phyloP scores from a whole-genome alignment of 2,113 vertebrate species.

The Mesitornis unicolor region DNA sequence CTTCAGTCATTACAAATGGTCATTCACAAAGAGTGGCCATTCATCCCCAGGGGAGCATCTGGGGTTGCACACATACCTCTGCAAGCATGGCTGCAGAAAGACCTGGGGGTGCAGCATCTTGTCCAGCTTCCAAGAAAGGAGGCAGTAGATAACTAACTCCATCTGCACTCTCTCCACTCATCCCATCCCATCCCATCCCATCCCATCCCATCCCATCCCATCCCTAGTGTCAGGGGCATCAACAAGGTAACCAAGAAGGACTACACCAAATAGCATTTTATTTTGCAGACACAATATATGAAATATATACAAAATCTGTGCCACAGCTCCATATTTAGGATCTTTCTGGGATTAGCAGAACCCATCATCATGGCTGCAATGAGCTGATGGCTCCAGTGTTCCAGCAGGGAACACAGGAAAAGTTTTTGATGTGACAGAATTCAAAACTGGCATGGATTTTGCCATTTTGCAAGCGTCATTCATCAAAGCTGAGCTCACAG shows the following conservation, averaged over 20 bases:
- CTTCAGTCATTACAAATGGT: not conserved
- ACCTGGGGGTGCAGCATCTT: not conserved
- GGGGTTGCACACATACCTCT: not conserved
- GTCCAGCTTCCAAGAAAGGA: not conserved
- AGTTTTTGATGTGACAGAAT: not conserved
- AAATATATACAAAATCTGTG: not conserved
- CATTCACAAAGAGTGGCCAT: not conserved
- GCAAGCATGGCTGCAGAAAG: not conserved
- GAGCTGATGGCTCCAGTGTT: not conserved
- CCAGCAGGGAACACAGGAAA: not conserved
- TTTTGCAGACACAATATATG: not conserved
- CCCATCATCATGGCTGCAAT: not conserved
- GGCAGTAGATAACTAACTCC: not conserved
- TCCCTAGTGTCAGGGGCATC: not conserved
- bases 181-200: not conserved
- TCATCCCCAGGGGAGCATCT: not conserved
- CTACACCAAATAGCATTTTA: not conserved
- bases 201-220: not conserved
- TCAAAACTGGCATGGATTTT: not conserved
- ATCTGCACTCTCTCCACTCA: not conserved
- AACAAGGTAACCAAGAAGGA: not conserved
- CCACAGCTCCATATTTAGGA: not conserved
- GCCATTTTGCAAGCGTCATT: not conserved
- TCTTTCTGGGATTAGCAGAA: not conserved
- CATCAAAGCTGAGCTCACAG: not conserved